Conservation (phyloP, 2,113 vertebrate genomes). For the Paracyprichromis sp. region DNA sequence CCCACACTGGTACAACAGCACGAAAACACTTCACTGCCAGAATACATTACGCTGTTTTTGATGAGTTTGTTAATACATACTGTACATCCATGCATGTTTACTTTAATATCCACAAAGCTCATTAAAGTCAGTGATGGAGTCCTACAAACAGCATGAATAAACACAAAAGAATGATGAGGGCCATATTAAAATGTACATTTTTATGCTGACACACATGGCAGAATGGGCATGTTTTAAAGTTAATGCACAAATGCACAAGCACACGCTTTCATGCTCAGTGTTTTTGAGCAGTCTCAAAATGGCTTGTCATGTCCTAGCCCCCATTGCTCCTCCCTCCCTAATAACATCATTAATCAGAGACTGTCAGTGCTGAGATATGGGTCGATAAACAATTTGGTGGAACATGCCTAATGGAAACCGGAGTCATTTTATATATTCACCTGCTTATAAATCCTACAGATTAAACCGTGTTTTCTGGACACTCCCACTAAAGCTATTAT, state of each 20-base stretch:
- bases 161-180: not conserved
- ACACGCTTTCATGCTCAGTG: conserved; percentile 28
- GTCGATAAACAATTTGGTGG: conserved; percentile 72
- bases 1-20: not conserved
- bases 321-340: conserved; percentile 50
- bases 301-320: conserved; percentile 36
- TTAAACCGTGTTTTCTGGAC: conserved; percentile 7
- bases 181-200: not conserved
- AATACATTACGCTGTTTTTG: not conserved
- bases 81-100: not conserved
- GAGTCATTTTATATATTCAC: conserved; percentile 65
- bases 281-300: conserved; percentile 19
- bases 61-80: not conserved
- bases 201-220: not conserved
- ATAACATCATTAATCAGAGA: conserved; percentile 67
- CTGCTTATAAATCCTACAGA: conserved; percentile 53
- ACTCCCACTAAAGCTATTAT: not conserved
- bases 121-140: not conserved
- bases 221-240: not conserved
- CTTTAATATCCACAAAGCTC: not conserved
- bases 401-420: conserved; percentile 62
- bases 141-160: not conserved
- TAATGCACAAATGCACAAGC: not conserved
- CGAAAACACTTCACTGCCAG: not conserved
- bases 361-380: conserved; percentile 54